Evolutionary conservation across 2,797 vertebrate genomes (phyloP).

Genomic region (Lepilemur ruficaudatus): DNA sequence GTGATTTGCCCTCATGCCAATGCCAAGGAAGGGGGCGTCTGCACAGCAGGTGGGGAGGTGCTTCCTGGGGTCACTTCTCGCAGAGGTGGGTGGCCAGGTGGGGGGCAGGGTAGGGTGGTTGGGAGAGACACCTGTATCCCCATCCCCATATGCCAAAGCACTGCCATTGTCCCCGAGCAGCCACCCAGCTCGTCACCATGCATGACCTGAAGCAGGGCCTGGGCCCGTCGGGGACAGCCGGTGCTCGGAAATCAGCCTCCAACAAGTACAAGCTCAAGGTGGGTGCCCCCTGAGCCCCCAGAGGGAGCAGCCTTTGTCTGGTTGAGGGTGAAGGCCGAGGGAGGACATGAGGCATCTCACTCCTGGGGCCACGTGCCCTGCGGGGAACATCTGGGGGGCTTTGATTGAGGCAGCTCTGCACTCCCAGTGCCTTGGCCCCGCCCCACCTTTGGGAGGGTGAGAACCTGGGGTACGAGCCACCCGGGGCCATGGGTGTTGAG

Average conservation of each 20-base stretch:
- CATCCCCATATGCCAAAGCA: neutral
- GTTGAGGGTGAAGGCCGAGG: rapidly evolving
- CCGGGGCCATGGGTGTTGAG: rapidly evolving
- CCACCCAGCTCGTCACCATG: constrained; percentile 89
- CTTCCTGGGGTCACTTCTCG: rapidly evolving
- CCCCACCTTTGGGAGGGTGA: neutral
- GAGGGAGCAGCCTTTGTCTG: neutral
- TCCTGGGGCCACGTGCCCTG: rapidly evolving
- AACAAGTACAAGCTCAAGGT: constrained; percentile 94
- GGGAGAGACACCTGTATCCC: neutral
- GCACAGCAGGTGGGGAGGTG: neutral
- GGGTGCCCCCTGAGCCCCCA: neutral
- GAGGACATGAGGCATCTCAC: neutral
- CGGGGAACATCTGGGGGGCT: neutral
- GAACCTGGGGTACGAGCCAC: neutral
- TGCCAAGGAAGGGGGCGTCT: neutral
- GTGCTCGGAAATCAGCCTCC: constrained; percentile 80
- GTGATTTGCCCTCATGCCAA: neutral
- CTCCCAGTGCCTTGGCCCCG: neutral
- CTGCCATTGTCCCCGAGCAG: constrained; percentile 77
- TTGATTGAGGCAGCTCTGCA: neutral
- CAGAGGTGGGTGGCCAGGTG: neutral
- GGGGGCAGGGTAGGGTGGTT: neutral
- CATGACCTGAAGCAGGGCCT: constrained; percentile 91
- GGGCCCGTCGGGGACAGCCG: constrained; percentile 58